Conservation (phyloP, 53 echinoderm and acorn worm species). For the Pentamera pediparva region DNA sequence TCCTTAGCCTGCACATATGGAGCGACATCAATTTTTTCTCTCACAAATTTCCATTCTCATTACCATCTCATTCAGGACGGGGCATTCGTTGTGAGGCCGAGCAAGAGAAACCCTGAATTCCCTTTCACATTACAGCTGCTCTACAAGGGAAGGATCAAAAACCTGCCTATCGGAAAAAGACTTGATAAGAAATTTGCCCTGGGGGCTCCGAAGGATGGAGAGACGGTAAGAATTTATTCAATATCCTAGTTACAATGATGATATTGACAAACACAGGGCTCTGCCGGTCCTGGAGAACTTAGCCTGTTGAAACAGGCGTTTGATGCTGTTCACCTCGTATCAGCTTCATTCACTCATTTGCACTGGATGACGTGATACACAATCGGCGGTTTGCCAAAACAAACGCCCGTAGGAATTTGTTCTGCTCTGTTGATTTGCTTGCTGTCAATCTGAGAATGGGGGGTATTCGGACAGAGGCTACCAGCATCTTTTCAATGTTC, state of each 20-base stretch:
- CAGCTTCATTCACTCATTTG: neutral
- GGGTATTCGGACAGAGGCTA: too few species aligned
- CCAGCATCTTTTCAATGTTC: too few species aligned
- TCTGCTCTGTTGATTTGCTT: neutral
- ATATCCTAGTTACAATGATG: too few species aligned
- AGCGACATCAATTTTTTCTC: too few species aligned
- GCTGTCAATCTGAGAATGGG: neutral
- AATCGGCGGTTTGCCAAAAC: neutral
- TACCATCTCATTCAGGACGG: slow-evolving; percentile 59
- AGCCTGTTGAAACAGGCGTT: too few species aligned
- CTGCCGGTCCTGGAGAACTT: too few species aligned
- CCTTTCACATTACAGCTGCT: slow-evolving; percentile 73
- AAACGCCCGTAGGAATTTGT: neutral
- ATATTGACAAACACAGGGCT: too few species aligned
- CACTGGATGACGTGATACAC: neutral
- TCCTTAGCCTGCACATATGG: too few species aligned
- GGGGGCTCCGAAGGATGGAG: slow-evolving; percentile 69
- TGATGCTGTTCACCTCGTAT: too few species aligned
- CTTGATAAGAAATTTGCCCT: slow-evolving; percentile 69
- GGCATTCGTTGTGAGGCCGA: slow-evolving; percentile 76
- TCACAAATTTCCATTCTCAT: neutral
- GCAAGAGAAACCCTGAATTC: slow-evolving; percentile 24
- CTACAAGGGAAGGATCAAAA: slow-evolving; percentile 60
- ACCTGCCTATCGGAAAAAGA: slow-evolving; percentile 69
- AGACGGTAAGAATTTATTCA: slow-evolving; percentile 88